Conservation (phyloP, 2,113 vertebrate genomes). For the Sinocyclocheilus rhinocerous region DNA sequence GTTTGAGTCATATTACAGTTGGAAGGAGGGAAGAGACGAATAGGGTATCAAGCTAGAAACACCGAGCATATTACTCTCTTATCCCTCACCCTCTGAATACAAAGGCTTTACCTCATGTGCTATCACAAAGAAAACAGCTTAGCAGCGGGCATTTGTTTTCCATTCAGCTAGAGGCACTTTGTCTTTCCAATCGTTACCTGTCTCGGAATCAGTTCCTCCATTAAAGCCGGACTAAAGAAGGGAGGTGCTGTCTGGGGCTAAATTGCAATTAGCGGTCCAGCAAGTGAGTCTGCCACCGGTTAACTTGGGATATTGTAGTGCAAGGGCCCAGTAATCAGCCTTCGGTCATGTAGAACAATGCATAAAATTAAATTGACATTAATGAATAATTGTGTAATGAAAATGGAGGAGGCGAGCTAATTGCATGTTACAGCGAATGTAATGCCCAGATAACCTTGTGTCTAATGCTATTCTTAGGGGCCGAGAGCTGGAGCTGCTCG, state of each 20-base stretch:
- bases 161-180: conserved; percentile 84
- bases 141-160: conserved; percentile 76
- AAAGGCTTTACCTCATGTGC: conserved; percentile 75
- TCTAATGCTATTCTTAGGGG: conserved; percentile 98
- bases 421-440: conserved; percentile 99
- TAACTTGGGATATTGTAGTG: conserved; percentile 99
- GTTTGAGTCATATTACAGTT: conserved; percentile 68
- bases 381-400: conserved; percentile 99
- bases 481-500: conserved; percentile 89
- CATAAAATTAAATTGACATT: conserved; percentile 99
- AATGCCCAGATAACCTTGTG: conserved; percentile 99
- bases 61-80: conserved; percentile 72
- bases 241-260: conserved; percentile 97
- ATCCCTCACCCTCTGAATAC: conserved; percentile 72
- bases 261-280: conserved; percentile 99
- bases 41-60: conserved; percentile 68
- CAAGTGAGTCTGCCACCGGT: conserved; percentile 96
- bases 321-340: conserved; percentile 97
- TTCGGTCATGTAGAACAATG: conserved; percentile 99
- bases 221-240: conserved; percentile 94
- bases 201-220: conserved; percentile 95
- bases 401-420: conserved; percentile 99
- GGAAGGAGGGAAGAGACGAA: conserved; percentile 74
- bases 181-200: conserved; percentile 99
- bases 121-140: conserved; percentile 82